Base-by-base conservation (phyloP, 2,113 vertebrate species). In the Athene noctua region DNA sequence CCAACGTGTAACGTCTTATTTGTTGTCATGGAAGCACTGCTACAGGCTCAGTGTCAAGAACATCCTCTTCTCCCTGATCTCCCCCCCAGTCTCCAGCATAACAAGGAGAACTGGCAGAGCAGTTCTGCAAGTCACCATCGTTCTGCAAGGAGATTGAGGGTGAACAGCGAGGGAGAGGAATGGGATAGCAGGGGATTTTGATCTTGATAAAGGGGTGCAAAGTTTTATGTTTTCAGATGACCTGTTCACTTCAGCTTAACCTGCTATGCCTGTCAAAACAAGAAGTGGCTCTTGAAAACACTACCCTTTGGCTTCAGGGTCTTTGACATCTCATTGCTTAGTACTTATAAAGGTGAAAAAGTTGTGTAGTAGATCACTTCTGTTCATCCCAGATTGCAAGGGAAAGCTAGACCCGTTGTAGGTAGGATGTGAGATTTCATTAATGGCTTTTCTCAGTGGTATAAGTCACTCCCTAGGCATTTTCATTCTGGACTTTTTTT, bases 21-120 rank as follows among this genome's bases (percentile, higher is more conserved):
- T 97, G 96, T 97, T 98, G 97, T 98, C 97, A 97, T 92, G 96
- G 97, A 97, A 97, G 97, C 96, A 54, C 75, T 55, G 92, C 81
- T 97, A 92, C 63, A 81, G 46, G 85, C 92, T 92, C 67, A 59
- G 86, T 75, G 72, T 97, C 97, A 97, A 68, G 83, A 89, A 27
- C 83, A 91, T 87, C 77, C 47, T 88, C 65, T 63, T 86, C 82
- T 68, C 46, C 1, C 0, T 0, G 5, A 47, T 82, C 36, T 73
- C 46, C 1, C 10, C 55, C 13, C 18, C 40, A 40, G 52, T 72
- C 90, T 80, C 67, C 36, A 71, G n/a, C 22, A 4, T 17, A 92
- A 80, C 68, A 57, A 77, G 66, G 49, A 63, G 61, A 92, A 77
- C 36, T 29, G 38, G 49, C 58, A 71, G 36, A 72, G 59, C 3